Conservation (phyloP, 2,888 invertebrate species). For the Luperina nickerlii region DNA sequence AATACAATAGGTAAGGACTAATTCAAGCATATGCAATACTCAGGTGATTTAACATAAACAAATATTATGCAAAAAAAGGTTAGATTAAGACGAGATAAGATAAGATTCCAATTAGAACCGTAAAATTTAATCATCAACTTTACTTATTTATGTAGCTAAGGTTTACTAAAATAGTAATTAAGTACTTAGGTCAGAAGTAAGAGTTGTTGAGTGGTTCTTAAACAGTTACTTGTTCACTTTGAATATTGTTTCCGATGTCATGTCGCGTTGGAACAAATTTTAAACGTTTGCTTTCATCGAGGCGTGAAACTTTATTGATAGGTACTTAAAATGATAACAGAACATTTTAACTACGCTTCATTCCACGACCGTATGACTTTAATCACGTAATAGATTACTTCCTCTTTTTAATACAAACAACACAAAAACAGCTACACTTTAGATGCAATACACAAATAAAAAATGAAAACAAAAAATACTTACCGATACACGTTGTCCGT, state of each 20-base stretch:
- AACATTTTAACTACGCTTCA: neutral
- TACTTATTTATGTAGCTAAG: no score
- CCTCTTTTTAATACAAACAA: conserved; percentile 8
- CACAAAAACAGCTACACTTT: conserved; percentile 19
- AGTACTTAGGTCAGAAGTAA: neutral
- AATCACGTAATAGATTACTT: conserved; percentile 34
- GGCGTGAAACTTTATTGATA: conserved; percentile 47
- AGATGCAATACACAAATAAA: conserved; percentile 41
- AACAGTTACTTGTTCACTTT: neutral
- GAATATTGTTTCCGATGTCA: conserved; percentile 1
- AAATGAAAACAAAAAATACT: conserved; percentile 62
- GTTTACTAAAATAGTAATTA: neutral
- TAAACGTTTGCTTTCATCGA: conserved; percentile 40
- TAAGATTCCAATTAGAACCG: neutral
- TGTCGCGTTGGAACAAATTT: conserved; percentile 24
- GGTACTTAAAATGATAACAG: conserved; percentile 6
- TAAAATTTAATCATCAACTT: no score
- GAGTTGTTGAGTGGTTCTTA: neutral
- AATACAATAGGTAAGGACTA: neutral
- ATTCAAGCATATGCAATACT: neutral
- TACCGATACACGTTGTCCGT: conserved; percentile 46
- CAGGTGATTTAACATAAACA: neutral
- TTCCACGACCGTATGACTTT: neutral
- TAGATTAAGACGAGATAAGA: neutral
- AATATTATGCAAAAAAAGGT: neutral